These are phyloP conservation scores for Subacronicta megacephala DNA, from an alignment of 2,888 invertebrate species.

Conservation along the genomic window DNA sequence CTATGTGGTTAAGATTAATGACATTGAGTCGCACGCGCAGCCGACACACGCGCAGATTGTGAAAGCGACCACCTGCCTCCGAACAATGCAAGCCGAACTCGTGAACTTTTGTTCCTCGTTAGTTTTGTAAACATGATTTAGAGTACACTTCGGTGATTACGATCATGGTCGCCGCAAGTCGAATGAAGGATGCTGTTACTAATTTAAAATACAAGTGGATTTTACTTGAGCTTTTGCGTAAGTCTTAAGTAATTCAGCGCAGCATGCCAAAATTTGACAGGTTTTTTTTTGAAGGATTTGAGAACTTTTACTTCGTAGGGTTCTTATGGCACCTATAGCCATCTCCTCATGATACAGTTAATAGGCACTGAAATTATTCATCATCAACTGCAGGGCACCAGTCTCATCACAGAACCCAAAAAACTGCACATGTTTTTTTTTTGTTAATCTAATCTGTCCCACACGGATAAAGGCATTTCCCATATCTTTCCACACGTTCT, in stretches of 20 bases:
- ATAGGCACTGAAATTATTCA: too few relatives aligned
- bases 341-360: too few relatives aligned
- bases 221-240: neutral
- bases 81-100: slow-evolving; percentile 29
- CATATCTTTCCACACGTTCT: too few relatives aligned
- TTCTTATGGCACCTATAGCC: too few relatives aligned
- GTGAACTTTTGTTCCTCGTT: slow-evolving; percentile 19
- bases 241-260: neutral
- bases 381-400: too few relatives aligned
- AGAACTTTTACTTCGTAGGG: too few relatives aligned
- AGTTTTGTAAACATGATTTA: slow-evolving; percentile 18
- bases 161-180: slow-evolving; percentile 4
- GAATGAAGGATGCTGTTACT: neutral
- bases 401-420: too few relatives aligned
- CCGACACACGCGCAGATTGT: slow-evolving; percentile 48
- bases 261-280: too few relatives aligned
- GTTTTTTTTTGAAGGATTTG: too few relatives aligned
- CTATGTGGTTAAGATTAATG: slow-evolving; percentile 59
- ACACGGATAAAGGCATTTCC: too few relatives aligned
- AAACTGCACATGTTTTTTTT: too few relatives aligned
- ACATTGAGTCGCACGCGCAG: slow-evolving; percentile 47
- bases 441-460: too few relatives aligned
- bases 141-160: slow-evolving; percentile 2
- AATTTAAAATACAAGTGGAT: neutral
- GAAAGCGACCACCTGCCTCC: slow-evolving; percentile 66